These are phyloP conservation scores for Auanema sp. DNA, from an alignment of 2,888 invertebrate species.

Conservation along the genomic window DNA sequence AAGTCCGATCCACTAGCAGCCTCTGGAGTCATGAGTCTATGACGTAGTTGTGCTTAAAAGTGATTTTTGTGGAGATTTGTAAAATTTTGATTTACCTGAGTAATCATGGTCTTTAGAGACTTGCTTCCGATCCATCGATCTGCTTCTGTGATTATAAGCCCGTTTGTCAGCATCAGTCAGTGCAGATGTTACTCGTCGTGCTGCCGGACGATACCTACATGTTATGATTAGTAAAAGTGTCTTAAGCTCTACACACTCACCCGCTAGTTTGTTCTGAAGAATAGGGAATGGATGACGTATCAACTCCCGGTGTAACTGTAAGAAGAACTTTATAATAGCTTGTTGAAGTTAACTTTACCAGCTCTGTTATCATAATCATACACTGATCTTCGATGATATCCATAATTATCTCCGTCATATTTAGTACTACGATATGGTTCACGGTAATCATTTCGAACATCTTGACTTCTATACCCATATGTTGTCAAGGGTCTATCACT, in stretches of 20 bases:
- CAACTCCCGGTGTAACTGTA: constrained; percentile 17
- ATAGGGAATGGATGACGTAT: constrained; percentile 13
- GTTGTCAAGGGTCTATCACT: constrained; percentile 39
- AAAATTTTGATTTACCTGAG: constrained; percentile 13
- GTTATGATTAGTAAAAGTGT: too few species aligned
- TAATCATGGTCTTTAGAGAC: constrained; percentile 28
- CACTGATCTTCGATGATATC: constrained; percentile 11
- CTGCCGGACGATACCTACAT: constrained; percentile 31
- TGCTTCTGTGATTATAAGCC: constrained; percentile 32
- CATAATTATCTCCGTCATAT: constrained; percentile 14
- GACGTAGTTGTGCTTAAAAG: constrained; percentile 18
- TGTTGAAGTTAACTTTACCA: background rate
- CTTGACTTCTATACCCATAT: constrained; percentile 14
- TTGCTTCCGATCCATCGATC: constrained; percentile 48
- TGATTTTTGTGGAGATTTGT: background rate
- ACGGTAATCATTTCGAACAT: background rate
- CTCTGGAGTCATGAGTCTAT: constrained; percentile 43
- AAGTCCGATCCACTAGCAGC: constrained; percentile 41
- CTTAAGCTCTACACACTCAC: too few species aligned
- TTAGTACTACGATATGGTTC: background rate
- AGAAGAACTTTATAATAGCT: too few species aligned
- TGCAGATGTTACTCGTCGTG: constrained; percentile 39
- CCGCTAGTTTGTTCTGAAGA: constrained; percentile 26
- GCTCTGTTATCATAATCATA: constrained; percentile 1
- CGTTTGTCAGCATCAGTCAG: constrained; percentile 42